Percentiles rank a stretch among this genome's conserved stretches.
phyloP scores from a whole-genome alignment of 2,888 invertebrate species.

The Clunio marinus region DNA sequence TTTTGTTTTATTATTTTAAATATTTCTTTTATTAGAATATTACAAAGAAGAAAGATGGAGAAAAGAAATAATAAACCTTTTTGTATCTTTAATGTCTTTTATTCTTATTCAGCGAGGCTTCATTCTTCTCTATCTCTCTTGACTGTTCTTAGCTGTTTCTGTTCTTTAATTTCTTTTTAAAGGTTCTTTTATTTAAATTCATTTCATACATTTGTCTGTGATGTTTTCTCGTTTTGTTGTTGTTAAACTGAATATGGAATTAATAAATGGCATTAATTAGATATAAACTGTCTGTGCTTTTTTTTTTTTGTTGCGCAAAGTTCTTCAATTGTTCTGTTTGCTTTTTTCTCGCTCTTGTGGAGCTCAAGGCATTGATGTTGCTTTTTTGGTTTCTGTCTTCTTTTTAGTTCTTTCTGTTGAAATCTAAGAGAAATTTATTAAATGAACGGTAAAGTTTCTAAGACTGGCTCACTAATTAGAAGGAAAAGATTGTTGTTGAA shows the following conservation, averaged over 20 bases:
- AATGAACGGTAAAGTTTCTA: background rate
- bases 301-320: background rate
- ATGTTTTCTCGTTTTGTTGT: conserved; percentile 16
- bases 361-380: background rate
- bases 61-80: conserved; percentile 25
- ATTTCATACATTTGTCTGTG: background rate
- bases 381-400: background rate
- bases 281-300: background rate
- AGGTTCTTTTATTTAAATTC: conserved; percentile 22
- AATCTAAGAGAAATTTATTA: background rate
- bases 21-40: conserved; percentile 8
- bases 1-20: conserved; percentile 1
- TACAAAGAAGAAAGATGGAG: background rate
- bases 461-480: background rate
- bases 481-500: background rate
- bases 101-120: background rate
- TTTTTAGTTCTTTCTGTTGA: too few relatives aligned
- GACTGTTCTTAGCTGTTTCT: background rate
- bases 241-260: conserved; percentile 33
- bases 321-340: conserved; percentile 1
- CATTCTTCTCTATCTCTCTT: conserved; percentile 1
- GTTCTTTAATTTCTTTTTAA: conserved; percentile 17
- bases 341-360: too few relatives aligned
- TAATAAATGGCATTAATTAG: conserved; percentile 37
- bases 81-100: conserved; percentile 17